Evolutionary conservation across 2,113 vertebrate species (phyloP).

Genomic region (Lophochroa leadbeateri): DNA sequence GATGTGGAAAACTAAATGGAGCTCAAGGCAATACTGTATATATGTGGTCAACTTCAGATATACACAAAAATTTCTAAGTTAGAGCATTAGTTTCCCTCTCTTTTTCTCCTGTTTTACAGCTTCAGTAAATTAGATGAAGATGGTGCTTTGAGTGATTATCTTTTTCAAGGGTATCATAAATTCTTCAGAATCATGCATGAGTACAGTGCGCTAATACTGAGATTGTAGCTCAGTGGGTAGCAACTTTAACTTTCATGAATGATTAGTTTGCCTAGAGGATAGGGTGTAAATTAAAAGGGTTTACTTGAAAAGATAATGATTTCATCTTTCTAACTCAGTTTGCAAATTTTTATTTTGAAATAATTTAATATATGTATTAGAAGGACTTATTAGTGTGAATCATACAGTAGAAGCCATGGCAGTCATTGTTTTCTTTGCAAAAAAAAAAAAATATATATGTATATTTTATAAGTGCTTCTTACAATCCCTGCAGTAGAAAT

Average conservation of each 20-base stretch:
- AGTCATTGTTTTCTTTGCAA: neutral
- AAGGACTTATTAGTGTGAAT: neutral
- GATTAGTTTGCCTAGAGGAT: neutral
- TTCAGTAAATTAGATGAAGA: neutral
- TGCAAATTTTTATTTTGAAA: neutral
- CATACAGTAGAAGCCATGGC: neutral
- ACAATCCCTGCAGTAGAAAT: neutral
- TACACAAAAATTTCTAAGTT: neutral
- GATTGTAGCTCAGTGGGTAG: neutral
- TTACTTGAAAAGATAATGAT: neutral
- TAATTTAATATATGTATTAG: neutral
- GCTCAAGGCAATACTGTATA: neutral
- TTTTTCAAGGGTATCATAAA: neutral
- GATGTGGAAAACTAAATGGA: neutral
- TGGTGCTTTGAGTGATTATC: neutral
- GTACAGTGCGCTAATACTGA: neutral
- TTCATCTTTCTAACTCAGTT: neutral
- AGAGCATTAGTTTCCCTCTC: neutral
- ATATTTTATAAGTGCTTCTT: neutral
- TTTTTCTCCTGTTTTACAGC: neutral
- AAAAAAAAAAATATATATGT: neutral
- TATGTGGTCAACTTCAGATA: neutral
- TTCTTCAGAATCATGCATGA: neutral
- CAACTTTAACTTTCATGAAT: neutral
- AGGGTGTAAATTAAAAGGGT: neutral